phyloP scores from a whole-genome alignment of 2,113 vertebrate genomes.

The Coptodon rendalli region DNA sequence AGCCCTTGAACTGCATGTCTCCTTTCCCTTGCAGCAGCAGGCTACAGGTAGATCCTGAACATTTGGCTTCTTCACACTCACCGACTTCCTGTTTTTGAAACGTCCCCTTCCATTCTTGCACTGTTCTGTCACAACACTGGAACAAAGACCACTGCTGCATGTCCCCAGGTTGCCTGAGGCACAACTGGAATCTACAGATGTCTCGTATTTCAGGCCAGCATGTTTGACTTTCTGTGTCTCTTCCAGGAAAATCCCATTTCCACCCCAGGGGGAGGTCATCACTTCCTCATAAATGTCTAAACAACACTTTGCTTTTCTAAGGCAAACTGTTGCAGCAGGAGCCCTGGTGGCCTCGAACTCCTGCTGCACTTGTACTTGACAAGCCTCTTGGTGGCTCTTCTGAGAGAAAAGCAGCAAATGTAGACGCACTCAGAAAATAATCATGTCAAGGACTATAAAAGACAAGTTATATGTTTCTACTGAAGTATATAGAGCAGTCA shows the following conservation, averaged over 20 bases:
- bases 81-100: slow-evolving; percentile 25
- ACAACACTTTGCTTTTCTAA: slow-evolving; percentile 21
- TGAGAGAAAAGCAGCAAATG: background rate
- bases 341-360: background rate
- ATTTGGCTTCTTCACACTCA: background rate
- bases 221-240: background rate
- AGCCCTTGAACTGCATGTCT: background rate
- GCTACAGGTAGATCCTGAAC: background rate
- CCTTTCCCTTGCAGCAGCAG: background rate
- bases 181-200: slow-evolving; percentile 1
- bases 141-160: background rate
- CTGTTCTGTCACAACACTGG: slow-evolving; percentile 4
- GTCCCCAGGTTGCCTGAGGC: background rate
- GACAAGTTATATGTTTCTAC: background rate
- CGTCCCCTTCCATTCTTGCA: background rate
- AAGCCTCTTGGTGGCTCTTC: background rate
- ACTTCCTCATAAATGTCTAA: slow-evolving; percentile 29
- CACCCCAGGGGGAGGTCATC: slow-evolving; percentile 10
- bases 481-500: background rate
- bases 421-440: background rate
- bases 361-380: background rate
- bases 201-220: background rate
- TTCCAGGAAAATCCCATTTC: slow-evolving; percentile 15
- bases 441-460: background rate
- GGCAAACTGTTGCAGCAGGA: background rate